Conservation (phyloP, 2,797 vertebrate genomes). For the Synaphobranchus kaupii region DNA sequence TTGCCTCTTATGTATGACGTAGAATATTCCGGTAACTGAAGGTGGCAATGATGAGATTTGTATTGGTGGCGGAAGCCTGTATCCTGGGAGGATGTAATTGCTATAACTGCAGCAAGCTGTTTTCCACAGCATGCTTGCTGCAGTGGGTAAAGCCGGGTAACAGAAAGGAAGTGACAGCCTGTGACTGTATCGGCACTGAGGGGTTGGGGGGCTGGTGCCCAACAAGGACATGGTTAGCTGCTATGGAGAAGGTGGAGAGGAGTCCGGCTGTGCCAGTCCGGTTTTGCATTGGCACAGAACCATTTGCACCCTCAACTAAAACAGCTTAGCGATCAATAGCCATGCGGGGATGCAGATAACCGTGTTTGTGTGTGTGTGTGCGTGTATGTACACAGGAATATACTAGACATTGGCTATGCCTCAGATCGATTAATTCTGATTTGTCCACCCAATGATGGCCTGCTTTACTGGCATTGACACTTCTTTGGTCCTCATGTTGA, state of each 20-base stretch:
- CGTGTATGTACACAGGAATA: neutral
- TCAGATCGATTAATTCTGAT: no score
- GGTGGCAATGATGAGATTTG: neutral
- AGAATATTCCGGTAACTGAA: neutral
- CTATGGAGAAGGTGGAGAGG: neutral
- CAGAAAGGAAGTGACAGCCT: slow-evolving; percentile 34
- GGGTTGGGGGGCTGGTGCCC: neutral
- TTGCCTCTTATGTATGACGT: neutral
- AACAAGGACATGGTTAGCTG: slow-evolving; percentile 34
- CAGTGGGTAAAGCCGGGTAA: slow-evolving; percentile 25
- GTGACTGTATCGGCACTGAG: neutral
- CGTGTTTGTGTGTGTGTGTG: slow-evolving; percentile 13
- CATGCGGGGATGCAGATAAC: slow-evolving; percentile 1
- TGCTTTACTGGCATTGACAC: no score
- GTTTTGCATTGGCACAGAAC: neutral
- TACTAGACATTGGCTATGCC: neutral
- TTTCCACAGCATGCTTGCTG: slow-evolving; percentile 7
- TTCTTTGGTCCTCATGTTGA: no score
- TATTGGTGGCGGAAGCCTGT: neutral
- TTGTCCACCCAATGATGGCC: no score
- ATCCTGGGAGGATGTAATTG: neutral
- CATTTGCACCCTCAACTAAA: slow-evolving; percentile 30
- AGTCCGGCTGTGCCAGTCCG: slow-evolving; percentile 4
- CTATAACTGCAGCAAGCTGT: neutral
- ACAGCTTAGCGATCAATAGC: slow-evolving; percentile 30